phyloP scores from a whole-genome alignment of 2,888 invertebrate genomes.

The Strigamia crassipes region DNA sequence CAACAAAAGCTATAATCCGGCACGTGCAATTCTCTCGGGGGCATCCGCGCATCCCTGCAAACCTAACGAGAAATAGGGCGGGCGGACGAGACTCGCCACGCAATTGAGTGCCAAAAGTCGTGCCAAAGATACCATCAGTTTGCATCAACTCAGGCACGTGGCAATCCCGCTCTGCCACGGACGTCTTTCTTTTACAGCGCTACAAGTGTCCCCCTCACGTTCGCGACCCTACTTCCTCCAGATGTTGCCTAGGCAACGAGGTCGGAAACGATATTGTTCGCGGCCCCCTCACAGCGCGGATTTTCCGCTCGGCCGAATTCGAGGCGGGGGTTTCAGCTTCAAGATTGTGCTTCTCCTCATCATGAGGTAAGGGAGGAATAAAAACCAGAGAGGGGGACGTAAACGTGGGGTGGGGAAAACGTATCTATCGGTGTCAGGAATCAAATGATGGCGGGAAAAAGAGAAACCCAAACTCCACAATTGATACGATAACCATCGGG shows the following conservation, averaged over 20 bases:
- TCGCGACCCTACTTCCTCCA: not conserved
- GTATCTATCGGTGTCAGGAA: conserved; percentile 23
- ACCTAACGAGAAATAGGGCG: not conserved
- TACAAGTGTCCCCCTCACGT: not conserved
- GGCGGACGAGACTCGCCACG: not conserved
- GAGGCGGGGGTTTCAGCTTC: conserved; percentile 1
- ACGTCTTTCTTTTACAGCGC: not conserved
- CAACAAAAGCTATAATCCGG: conserved; percentile 19
- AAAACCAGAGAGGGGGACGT: not conserved
- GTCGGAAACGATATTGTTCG: conserved; percentile 22
- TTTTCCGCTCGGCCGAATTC: not conserved
- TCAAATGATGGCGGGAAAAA: conserved; percentile 28
- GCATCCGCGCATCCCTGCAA: not conserved
- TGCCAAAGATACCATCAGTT: not conserved
- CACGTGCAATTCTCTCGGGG: conserved; percentile 12
- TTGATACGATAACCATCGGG: conserved; percentile 16
- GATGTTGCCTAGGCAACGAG: conserved; percentile 8
- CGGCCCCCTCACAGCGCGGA: conserved; percentile 3
- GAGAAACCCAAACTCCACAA: not conserved
- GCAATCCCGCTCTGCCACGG: not conserved
- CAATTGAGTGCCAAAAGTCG: conserved; percentile 8
- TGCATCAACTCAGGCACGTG: conserved; percentile 16
- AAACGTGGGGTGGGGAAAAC: not conserved
- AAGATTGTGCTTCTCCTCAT: conserved; percentile 1
- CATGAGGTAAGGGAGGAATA: not conserved